Percentiles rank a stretch among this genome's conserved stretches.
Conservation (phyloP, 2,113 vertebrate genomes). For the Epinephelus cyanopodus region DNA sequence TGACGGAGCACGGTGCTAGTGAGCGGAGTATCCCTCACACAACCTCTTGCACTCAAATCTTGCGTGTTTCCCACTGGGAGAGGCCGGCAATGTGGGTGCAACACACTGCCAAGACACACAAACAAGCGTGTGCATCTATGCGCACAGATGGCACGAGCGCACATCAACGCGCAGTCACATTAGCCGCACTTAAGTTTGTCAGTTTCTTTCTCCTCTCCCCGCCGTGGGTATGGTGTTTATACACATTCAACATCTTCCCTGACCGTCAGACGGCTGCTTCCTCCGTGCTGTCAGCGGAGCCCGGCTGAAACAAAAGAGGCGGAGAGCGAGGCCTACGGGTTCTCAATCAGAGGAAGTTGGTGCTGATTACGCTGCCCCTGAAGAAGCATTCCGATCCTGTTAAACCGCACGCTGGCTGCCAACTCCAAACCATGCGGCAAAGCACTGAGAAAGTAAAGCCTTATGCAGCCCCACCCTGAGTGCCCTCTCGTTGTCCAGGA, state of each 20-base stretch:
- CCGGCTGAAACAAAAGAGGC: constrained; percentile 79
- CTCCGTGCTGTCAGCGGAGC: constrained; percentile 76
- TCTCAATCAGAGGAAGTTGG: constrained; percentile 84
- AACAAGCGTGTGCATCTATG: constrained; percentile 51
- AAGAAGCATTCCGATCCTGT: constrained; percentile 82
- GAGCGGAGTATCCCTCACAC: constrained; percentile 55
- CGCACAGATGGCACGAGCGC: constrained; percentile 49
- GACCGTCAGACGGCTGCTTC: constrained; percentile 77
- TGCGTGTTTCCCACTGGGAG: constrained; percentile 57
- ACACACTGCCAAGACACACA: constrained; percentile 54
- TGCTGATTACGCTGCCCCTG: constrained; percentile 80
- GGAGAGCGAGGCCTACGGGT: constrained; percentile 60
- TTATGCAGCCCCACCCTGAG: constrained; percentile 54
- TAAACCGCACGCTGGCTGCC: constrained; percentile 60
- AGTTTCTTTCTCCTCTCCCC: constrained; percentile 37
- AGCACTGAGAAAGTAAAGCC: constrained; percentile 41
- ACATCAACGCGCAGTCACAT: constrained; percentile 58
- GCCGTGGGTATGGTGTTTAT: constrained; percentile 65
- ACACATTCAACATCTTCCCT: constrained; percentile 68
- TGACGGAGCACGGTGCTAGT: constrained; percentile 44
- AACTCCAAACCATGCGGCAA: constrained; percentile 54
- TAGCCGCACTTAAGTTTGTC: constrained; percentile 46
- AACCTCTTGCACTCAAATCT: constrained; percentile 46
- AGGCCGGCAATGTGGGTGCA: constrained; percentile 43
- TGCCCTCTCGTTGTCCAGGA: constrained; percentile 40